Percentiles rank a stretch among this genome's conserved stretches.
Evolutionary conservation across 2,888 invertebrate species (phyloP).

Genomic region (Drosophila quasianomalipes): DNA sequence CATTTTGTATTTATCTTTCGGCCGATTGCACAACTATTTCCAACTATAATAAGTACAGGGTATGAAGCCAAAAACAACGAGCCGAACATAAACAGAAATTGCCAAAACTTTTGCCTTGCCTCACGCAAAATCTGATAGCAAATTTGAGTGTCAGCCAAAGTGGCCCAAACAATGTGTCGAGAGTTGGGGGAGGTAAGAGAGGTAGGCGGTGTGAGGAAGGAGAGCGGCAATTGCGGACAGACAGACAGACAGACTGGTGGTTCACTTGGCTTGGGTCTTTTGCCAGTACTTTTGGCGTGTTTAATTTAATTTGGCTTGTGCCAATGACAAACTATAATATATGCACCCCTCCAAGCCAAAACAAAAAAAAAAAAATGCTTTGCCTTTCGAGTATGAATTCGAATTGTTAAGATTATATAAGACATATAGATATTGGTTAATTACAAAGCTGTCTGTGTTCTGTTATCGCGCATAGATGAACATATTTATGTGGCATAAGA

Average conservation of each 20-base stretch:
- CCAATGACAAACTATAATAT: conserved; percentile 55
- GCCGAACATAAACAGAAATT: conserved; percentile 30
- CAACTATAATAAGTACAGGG: conserved; percentile 3
- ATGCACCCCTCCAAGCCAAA: conserved; percentile 53
- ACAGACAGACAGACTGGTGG: background rate
- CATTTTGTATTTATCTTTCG: background rate
- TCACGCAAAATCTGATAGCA: conserved; percentile 74
- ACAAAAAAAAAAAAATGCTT: background rate
- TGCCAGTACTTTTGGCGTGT: conserved; percentile 42
- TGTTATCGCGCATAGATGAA: conserved; percentile 49
- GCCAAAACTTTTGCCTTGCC: conserved; percentile 42
- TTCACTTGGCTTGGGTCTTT: conserved; percentile 23
- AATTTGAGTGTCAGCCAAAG: conserved; percentile 77
- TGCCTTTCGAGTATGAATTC: conserved; percentile 37
- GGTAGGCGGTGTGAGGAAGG: background rate
- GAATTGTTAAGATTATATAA: conserved; percentile 50
- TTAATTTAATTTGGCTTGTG: conserved; percentile 52
- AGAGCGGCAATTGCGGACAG: conserved; percentile 1
- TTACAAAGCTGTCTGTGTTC: conserved; percentile 55
- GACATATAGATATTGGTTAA: conserved; percentile 66
- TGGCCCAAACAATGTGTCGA: conserved; percentile 70
- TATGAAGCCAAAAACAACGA: conserved; percentile 17
- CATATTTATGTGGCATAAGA: conserved; percentile 37
- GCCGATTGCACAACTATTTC: background rate
- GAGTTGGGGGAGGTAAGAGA: conserved; percentile 1